Evolutionary conservation across 2,888 invertebrate genomes (phyloP), one percentile per base, ranked within the genome.

Genomic region (Cryptophagus acutangulus): DNA sequence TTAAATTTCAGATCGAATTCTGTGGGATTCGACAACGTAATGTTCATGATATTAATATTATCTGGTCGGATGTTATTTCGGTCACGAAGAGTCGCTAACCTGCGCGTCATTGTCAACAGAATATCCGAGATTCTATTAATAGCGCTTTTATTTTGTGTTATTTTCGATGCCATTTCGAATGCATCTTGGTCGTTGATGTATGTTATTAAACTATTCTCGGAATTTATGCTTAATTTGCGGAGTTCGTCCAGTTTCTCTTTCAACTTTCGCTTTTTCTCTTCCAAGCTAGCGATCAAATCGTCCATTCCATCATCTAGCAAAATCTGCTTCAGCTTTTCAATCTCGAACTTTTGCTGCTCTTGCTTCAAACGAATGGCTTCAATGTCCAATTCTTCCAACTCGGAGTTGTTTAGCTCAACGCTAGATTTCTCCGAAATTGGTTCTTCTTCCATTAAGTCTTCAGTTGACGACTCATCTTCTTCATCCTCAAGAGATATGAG

Each of bases 111-210:
- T 34, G 66, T 66, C 36, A 69, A 53, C 33, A 70, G 51, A 47
- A 67, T 63, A 46, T 70, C 69, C 12, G 65, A 59, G n/a, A 69
- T 47, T 53, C 63, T 65, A 55, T 66, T 63, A 46, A 62, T 62
- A 53, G 58, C 59, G 31, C 64, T 59, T 41, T 57, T 54, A 48
- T 67, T 59, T 37, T 56, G 46, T 14, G 63, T 61, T 45, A 70
- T 63, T 54, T 59, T 61, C 13, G 55, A 37, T 1, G 68, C 68
- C 15, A 66, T 54, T 43, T 65, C 63, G 28, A 55, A 47, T 5
- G 69, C 67, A 44, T 69, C 67, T 38, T 52, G 58, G 36, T 62
- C 59, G 40, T 57, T 65, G 2, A 62, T 63, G 38, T 65, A 68
- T 6, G 66, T 64, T 10, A 70, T 58, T 14, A 66, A 51, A 48